A percentile compares a stretch with the other conserved stretches of the same genome.
Evolutionary conservation across 2,113 vertebrate genomes (phyloP).

Genomic region (Agelaius phoeniceus): DNA sequence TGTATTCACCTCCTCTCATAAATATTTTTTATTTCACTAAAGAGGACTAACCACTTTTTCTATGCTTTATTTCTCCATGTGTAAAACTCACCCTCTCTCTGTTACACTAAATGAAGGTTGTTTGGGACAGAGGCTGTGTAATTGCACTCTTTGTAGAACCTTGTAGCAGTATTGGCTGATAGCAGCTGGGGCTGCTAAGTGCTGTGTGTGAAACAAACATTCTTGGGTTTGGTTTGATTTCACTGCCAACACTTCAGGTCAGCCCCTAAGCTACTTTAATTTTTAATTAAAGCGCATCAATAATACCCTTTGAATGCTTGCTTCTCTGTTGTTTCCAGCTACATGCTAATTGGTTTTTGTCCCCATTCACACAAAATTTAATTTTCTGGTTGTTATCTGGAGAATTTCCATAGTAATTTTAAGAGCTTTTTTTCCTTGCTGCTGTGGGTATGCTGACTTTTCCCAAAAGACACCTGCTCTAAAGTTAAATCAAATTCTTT

Average conservation of each 20-base stretch:
- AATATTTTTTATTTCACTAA: not conserved
- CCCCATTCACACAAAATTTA: slow-evolving; percentile 21
- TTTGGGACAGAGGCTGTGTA: not conserved
- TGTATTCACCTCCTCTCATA: not conserved
- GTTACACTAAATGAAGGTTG: not conserved
- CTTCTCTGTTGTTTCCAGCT: slow-evolving; percentile 10
- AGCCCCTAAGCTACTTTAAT: not conserved
- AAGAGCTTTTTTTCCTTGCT: not conserved
- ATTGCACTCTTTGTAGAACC: not conserved
- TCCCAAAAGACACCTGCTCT: not conserved
- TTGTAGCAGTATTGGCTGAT: not conserved
- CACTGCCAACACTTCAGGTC: slow-evolving; percentile 39
- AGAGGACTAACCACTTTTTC: not conserved
- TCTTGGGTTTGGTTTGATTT: not conserved
- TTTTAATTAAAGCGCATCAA: slow-evolving; percentile 56
- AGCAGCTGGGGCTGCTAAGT: not conserved
- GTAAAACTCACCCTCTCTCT: not conserved
- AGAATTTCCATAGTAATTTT: not conserved
- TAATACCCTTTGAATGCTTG: not conserved
- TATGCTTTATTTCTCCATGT: not conserved
- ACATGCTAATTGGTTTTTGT: not conserved
- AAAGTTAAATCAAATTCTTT: not conserved
- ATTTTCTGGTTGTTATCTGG: slow-evolving; percentile 36
- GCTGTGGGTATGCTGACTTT: not conserved
- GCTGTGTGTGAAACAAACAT: not conserved